Evolutionary conservation across 1,140 invertebrate genomes (phyloP), one percentile per base, ranked within the genome.

Genomic region (Patella vulgata): DNA sequence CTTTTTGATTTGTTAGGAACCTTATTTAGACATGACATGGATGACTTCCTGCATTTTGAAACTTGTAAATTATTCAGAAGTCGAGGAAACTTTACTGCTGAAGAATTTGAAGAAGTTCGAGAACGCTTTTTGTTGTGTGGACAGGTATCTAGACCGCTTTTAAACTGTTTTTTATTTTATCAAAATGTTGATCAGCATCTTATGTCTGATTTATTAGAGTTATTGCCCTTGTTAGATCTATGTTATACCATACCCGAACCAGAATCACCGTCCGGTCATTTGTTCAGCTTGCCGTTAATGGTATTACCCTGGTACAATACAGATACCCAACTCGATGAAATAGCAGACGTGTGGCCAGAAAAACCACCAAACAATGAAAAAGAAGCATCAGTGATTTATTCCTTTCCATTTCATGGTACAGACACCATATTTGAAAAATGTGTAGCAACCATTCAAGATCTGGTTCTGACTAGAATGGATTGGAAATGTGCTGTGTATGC

Each of bases 111-210:
- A 19, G 57, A 66, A n/a, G 69, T 66, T 17, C 64, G 61, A 27
- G 61, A 76, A 19, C 43, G 75, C 1, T 77, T 83, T 54, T 48
- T 73, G 9, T 60, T 56, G 33, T 63, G 69, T 54, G 82, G 82
- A 17, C 71, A 82, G 58, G 73, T 83, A 21, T 79, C 79, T 1
- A 63, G 80, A 36, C 79, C 78, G 23, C 56, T 83, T n/a, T 72
- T 83, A 19, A 74, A 74, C 61, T 78, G 75, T 43, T 56, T 83
- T 6, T 81, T 75, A 77, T 83, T 81, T 55, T 77, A 77, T 50
- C 64, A 79, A 31, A 57, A 71, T 14, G 54, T 80, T 0, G 61
- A 55, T 19, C 63, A 79, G 43, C 63, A 74, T 21, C 48, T 68
- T 9, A 70, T 81, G 19, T 61, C 70, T 28, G 68, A 75, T 27